Evolutionary conservation across 64 coral and sea anemone species (phyloP).

Genomic region (Hydrozoanthus tunicans): DNA sequence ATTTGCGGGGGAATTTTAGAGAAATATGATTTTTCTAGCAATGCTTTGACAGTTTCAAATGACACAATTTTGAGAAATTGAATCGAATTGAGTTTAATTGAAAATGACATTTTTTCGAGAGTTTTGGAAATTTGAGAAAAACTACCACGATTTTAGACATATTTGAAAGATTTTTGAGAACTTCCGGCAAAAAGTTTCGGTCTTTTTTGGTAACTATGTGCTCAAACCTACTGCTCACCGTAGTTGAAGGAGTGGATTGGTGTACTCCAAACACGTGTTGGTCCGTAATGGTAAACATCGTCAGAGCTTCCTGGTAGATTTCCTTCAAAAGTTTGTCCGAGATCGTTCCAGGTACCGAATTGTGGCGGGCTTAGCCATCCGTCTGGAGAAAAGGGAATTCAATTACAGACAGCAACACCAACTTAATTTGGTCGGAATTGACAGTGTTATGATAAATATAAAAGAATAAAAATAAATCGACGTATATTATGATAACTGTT

Average conservation of each 20-base stretch:
- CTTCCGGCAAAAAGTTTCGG: background rate
- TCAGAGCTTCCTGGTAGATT: slow-evolving; percentile 13
- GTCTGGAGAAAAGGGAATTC: background rate
- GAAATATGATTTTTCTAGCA: no score
- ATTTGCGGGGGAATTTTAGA: no score
- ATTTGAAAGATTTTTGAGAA: background rate
- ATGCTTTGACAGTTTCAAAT: no score
- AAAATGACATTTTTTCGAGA: no score
- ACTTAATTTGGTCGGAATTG: background rate
- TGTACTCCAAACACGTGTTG: slow-evolving; percentile 29
- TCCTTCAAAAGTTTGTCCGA: slow-evolving; percentile 18
- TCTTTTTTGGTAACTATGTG: no score
- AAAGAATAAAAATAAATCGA: background rate
- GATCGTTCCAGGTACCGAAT: slow-evolving; percentile 32
- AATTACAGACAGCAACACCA: no score
- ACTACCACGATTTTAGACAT: no score
- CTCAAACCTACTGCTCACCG: background rate
- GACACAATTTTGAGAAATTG: no score
- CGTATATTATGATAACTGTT: no score
- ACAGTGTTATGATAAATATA: background rate
- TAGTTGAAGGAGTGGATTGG: slow-evolving; percentile 39
- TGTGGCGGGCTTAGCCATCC: slow-evolving; percentile 25
- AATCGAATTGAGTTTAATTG: no score
- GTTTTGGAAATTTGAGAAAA: no score
- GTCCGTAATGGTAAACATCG: slow-evolving; percentile 21